These are phyloP conservation scores for Protaetia brevitarsis DNA, from an alignment of 1,140 invertebrate species.

Conservation along the genomic window DNA sequence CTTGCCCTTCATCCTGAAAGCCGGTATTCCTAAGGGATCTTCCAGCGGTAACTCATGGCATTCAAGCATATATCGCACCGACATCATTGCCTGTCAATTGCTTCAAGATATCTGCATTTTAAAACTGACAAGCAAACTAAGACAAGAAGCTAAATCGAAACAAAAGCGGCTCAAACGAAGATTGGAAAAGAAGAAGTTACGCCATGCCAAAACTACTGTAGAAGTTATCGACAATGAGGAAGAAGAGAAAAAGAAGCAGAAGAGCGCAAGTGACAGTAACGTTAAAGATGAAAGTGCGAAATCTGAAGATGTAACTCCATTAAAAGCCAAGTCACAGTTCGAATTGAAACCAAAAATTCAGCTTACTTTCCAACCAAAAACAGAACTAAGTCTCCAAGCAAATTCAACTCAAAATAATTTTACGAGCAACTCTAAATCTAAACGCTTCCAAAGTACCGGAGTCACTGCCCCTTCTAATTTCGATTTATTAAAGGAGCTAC, in stretches of 20 bases:
- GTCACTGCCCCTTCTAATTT: background rate
- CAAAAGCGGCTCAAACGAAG: constrained; percentile 9
- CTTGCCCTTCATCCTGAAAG: background rate
- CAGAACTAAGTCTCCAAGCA: too few relatives aligned
- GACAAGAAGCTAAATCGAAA: background rate
- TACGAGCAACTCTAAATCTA: background rate
- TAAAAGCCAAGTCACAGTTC: background rate
- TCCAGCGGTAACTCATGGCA: background rate
- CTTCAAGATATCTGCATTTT: background rate
- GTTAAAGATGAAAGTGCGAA: background rate
- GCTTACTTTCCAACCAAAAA: background rate
- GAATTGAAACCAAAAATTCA: background rate
- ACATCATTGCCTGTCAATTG: constrained; percentile 1
- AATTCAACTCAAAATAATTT: background rate
- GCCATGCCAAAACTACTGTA: background rate
- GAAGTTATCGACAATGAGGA: background rate
- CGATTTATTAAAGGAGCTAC: background rate
- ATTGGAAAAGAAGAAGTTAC: background rate
- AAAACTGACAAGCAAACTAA: constrained; percentile 7
- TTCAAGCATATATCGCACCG: background rate
- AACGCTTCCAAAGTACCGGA: too few relatives aligned
- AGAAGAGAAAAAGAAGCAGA: background rate
- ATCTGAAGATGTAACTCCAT: too few relatives aligned
- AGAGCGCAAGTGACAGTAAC: too few relatives aligned
- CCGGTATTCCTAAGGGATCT: background rate